Conservation (phyloP, 30 jellyfish, hydroid and myxozoan species). For the Calvadosia cruxmelitensis region DNA sequence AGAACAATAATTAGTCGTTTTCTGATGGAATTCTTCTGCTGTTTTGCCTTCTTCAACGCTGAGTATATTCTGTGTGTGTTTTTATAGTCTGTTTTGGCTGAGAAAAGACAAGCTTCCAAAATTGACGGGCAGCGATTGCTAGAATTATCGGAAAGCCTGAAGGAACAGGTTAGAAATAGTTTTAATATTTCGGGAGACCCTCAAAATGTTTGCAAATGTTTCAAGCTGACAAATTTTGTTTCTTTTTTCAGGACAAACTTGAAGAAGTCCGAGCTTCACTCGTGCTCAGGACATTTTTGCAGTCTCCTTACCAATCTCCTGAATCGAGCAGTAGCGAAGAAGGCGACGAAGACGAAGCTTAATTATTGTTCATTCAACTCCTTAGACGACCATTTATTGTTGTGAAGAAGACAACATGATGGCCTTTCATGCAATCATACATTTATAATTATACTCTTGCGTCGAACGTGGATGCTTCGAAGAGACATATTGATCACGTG, state of each 20-base stretch:
- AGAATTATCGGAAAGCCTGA: constrained; percentile 64
- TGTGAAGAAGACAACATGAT: no score
- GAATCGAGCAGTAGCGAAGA: constrained; percentile 38
- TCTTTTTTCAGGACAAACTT: constrained; percentile 40
- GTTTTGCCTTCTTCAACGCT: not conserved
- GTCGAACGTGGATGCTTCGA: no score
- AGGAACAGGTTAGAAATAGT: constrained; percentile 67
- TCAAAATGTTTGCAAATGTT: not conserved
- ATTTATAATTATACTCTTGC: no score
- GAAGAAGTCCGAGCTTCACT: constrained; percentile 93
- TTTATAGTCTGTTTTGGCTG: constrained; percentile 25
- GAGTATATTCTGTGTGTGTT: no score
- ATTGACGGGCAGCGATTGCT: constrained; percentile 37
- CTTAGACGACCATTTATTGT: no score
- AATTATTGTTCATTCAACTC: no score
- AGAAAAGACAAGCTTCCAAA: constrained; percentile 34
- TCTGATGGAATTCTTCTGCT: not conserved
- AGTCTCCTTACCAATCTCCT: constrained; percentile 93
- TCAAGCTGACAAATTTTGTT: not conserved
- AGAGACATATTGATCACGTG: no score
- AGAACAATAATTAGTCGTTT: not conserved
- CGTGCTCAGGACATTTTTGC: constrained; percentile 74
- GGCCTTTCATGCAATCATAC: no score
- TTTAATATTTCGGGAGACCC: no score
- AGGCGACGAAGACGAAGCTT: constrained; percentile 69